Percentiles rank a stretch among this genome's conserved stretches.
Evolutionary conservation across 37 sponge, comb jelly and placozoan genomes (phyloP).

Genomic region (Theonella swinhoei): DNA sequence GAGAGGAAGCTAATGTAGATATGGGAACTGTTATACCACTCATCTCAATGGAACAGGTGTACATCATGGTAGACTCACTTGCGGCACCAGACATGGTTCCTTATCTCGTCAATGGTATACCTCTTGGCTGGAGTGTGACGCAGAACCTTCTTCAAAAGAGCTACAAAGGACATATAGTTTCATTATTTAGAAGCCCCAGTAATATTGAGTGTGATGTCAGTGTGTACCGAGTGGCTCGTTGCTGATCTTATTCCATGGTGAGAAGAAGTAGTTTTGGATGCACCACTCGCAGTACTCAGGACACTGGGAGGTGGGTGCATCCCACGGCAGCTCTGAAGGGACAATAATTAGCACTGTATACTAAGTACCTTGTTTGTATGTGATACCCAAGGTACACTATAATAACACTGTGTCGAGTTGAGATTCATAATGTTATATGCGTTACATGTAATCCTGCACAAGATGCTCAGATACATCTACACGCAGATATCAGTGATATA

Average conservation of each 20-base stretch:
- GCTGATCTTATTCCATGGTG: slow-evolving; percentile 90
- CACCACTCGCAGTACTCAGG: slow-evolving; percentile 79
- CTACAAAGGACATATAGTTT: slow-evolving; percentile 18
- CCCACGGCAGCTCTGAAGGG: slow-evolving; percentile 94
- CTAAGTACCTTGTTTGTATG: not conserved
- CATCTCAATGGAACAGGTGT: slow-evolving; percentile 1
- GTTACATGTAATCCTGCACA: too few relatives aligned
- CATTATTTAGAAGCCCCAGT: not conserved
- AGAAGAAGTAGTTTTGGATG: slow-evolving; percentile 64
- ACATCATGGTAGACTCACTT: slow-evolving; percentile 48
- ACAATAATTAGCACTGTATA: too few relatives aligned
- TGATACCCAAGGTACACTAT: not conserved
- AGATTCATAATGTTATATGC: not conserved
- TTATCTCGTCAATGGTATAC: slow-evolving; percentile 70
- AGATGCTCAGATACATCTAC: too few relatives aligned
- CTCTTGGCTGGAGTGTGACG: slow-evolving; percentile 64
- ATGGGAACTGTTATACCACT: too few relatives aligned
- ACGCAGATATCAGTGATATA: too few relatives aligned
- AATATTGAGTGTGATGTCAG: not conserved
- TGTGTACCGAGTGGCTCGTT: slow-evolving; percentile 78
- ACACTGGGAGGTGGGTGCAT: slow-evolving; percentile 81
- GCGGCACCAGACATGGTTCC: slow-evolving; percentile 76
- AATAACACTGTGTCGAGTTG: not conserved
- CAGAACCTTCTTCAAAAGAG: slow-evolving; percentile 84
- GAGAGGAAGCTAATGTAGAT: too few relatives aligned